Conservation (phyloP, 2,113 vertebrate species). For the Rhinopomastus cyanomelas region DNA sequence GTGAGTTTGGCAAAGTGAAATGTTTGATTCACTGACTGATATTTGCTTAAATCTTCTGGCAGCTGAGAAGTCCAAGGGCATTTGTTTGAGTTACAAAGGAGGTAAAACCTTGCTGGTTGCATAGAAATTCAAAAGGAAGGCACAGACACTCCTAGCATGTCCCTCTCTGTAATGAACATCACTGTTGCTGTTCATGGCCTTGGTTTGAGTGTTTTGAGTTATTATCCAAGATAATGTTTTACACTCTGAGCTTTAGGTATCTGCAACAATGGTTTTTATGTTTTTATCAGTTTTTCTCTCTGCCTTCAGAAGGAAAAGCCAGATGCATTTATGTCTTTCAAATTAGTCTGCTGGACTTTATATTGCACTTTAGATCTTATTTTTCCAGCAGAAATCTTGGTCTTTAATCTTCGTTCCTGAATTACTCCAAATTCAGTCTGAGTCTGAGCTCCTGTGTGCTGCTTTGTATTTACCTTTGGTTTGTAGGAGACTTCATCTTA, state of each 20-base stretch:
- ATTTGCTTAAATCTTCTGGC: neutral
- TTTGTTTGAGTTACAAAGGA: neutral
- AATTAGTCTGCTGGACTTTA: neutral
- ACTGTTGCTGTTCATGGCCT: neutral
- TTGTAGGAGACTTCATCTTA: neutral
- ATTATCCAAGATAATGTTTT: neutral
- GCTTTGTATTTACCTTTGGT: neutral
- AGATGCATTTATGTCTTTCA: neutral
- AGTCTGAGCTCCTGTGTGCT: neutral
- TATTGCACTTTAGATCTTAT: neutral
- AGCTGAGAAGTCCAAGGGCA: neutral
- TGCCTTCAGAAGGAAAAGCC: neutral
- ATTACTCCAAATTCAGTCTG: neutral
- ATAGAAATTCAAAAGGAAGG: neutral
- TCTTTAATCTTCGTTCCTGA: constrained; percentile 7
- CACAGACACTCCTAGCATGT: rapidly evolving
- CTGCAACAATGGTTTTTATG: neutral
- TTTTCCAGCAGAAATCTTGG: neutral
- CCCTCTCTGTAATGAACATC: neutral
- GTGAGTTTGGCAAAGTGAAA: neutral
- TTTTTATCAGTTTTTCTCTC: neutral
- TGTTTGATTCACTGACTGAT: neutral
- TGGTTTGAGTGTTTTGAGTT: neutral
- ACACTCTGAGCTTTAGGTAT: neutral
- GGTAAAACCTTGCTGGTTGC: neutral